Percentiles rank a stretch among this genome's conserved stretches.
Conservation (phyloP, 2,888 invertebrate species). For the Luperina testacea region DNA sequence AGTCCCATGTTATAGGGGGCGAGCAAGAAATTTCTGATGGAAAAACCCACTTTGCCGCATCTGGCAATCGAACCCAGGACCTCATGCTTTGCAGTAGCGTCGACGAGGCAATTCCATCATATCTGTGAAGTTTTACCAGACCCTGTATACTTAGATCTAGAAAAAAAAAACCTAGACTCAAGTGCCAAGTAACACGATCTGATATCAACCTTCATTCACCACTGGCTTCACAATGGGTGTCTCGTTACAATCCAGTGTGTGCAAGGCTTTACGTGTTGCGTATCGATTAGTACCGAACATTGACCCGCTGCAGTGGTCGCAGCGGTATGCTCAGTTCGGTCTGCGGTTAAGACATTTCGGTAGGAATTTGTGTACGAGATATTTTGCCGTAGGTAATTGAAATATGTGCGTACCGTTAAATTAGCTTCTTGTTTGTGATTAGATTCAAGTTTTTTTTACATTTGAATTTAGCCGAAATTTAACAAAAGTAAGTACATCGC, state of each 20-base stretch:
- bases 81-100: not conserved
- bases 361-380: constrained; percentile 14
- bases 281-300: constrained; percentile 58
- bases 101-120: not conserved
- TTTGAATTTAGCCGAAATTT: not conserved
- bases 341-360: constrained; percentile 37
- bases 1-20: not conserved
- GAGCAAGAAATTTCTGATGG: not conserved
- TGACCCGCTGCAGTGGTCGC: constrained; percentile 52
- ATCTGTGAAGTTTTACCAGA: not conserved
- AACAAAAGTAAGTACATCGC: not conserved
- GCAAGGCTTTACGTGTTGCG: constrained; percentile 65
- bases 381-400: constrained; percentile 1
- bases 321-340: not conserved
- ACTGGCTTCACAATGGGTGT: constrained; percentile 42
- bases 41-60: not conserved
- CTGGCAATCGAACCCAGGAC: not conserved
- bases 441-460: not conserved
- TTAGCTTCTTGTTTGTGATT: not conserved
- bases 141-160: not conserved
- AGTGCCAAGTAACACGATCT: constrained; percentile 22
- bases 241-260: constrained; percentile 53
- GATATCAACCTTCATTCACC: constrained; percentile 40
- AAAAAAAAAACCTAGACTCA: constrained; percentile 4
- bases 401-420: constrained; percentile 16